Percentiles rank a stretch among this genome's conserved stretches.
Evolutionary conservation across 92 coral and sea anemone genomes (phyloP).

Genomic region (Bergia sp.): DNA sequence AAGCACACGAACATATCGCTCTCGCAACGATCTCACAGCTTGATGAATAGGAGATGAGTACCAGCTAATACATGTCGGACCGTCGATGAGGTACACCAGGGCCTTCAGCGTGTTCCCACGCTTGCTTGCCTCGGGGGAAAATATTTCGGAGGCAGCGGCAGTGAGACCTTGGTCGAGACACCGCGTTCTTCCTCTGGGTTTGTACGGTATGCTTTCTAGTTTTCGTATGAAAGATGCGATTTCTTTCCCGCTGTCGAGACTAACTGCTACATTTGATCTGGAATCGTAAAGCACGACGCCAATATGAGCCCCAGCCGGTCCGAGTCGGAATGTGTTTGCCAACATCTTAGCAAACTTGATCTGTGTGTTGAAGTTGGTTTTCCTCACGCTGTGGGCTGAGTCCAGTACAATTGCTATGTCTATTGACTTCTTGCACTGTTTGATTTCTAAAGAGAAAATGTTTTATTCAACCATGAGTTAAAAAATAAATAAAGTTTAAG

Average conservation of each 20-base stretch:
- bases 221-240: neutral
- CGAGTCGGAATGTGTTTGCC: constrained; percentile 26
- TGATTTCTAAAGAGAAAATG: constrained; percentile 15
- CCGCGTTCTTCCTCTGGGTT: neutral
- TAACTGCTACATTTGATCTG: neutral
- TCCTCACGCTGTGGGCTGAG: neutral
- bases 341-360: constrained; percentile 29
- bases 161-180: constrained; percentile 23
- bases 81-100: constrained; percentile 11
- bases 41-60: neutral
- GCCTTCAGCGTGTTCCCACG: constrained; percentile 24
- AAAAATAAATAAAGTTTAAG: neutral
- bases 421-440: constrained; percentile 21
- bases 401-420: constrained; percentile 36
- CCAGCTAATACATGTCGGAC: neutral
- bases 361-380: constrained; percentile 18
- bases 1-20: constrained; percentile 27
- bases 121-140: neutral
- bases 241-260: constrained; percentile 29
- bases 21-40: constrained; percentile 15
- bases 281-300: constrained; percentile 26
- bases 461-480: neutral
- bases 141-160: constrained; percentile 27
- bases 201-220: neutral
- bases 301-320: constrained; percentile 1